A percentile compares a stretch with the other conserved stretches of the same genome.
Conservation (phyloP, 1,140 invertebrate species). For the Dreissena rostriformis region DNA sequence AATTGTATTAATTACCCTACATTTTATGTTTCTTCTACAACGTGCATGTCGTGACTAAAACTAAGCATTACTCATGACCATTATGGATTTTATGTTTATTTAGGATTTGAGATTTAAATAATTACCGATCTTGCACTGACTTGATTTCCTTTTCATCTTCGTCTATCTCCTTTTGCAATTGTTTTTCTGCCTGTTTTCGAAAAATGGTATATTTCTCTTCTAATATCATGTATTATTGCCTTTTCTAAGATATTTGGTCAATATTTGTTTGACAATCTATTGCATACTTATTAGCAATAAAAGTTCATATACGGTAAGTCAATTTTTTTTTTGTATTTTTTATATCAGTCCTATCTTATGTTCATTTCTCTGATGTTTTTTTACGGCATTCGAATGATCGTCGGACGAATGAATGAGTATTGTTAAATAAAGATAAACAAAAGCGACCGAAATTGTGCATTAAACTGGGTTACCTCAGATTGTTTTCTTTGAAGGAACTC, state of each 20-base stretch:
- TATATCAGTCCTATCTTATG: neutral
- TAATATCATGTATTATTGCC: neutral
- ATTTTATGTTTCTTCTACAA: too few species aligned
- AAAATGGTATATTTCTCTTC: neutral
- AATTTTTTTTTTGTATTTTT: neutral
- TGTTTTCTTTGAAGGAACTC: conserved; percentile 33
- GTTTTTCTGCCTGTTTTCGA: conserved; percentile 7
- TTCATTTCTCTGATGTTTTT: neutral
- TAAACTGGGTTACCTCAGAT: conserved; percentile 1
- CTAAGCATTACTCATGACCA: too few species aligned
- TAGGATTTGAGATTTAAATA: too few species aligned
- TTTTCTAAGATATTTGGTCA: neutral
- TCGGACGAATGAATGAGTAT: neutral
- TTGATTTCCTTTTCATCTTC: conserved; percentile 33
- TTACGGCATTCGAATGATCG: neutral
- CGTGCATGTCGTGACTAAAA: too few species aligned
- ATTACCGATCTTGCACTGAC: conserved; percentile 5
- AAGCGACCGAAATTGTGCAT: neutral
- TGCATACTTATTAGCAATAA: neutral
- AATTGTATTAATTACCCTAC: too few species aligned
- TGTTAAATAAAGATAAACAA: neutral
- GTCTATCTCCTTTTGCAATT: conserved; percentile 15
- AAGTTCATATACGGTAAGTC: neutral
- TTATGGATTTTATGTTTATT: too few species aligned
- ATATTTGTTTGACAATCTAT: neutral